phyloP scores from a whole-genome alignment of 2,888 invertebrate species.

The Cataglyphis altisquamis region DNA sequence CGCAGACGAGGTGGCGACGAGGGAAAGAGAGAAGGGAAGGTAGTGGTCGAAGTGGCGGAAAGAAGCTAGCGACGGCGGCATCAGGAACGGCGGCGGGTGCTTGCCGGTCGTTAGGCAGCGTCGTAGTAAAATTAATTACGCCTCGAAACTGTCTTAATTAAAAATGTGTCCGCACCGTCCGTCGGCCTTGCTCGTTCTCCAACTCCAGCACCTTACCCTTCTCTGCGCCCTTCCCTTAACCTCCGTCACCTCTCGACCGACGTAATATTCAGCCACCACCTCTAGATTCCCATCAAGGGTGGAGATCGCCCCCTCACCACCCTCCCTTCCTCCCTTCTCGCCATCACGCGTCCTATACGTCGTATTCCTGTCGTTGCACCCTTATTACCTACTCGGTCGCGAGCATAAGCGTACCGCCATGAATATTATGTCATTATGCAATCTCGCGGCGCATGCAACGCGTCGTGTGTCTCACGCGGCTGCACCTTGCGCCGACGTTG shows the following conservation, averaged over 20 bases:
- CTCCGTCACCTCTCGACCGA: slow-evolving; percentile 60
- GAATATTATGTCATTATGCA: slow-evolving; percentile 86
- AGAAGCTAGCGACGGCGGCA: slow-evolving; percentile 58
- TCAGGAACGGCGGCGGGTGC: slow-evolving; percentile 21
- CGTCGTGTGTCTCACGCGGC: slow-evolving; percentile 54
- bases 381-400: slow-evolving; percentile 81
- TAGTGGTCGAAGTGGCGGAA: slow-evolving; percentile 37
- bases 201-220: slow-evolving; percentile 20
- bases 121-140: slow-evolving; percentile 85
- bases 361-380: slow-evolving; percentile 72
- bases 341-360: slow-evolving; percentile 32
- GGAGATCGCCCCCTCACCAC: slow-evolving; percentile 38
- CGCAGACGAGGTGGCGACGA: neutral
- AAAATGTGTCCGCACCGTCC: slow-evolving; percentile 83
- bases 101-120: slow-evolving; percentile 77
- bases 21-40: neutral
- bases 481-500: slow-evolving; percentile 31
- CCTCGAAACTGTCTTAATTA: slow-evolving; percentile 85
- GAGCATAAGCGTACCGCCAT: slow-evolving; percentile 80
- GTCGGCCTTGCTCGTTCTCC: slow-evolving; percentile 73
- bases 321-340: neutral
- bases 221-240: slow-evolving; percentile 29
- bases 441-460: slow-evolving; percentile 84
- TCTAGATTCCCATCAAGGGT: slow-evolving; percentile 51
- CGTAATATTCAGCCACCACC: slow-evolving; percentile 58